A percentile compares a stretch with the other conserved stretches of the same genome.
These are phyloP conservation scores for Dipus sagitta DNA, from an alignment of 2,797 vertebrate genomes.

Conservation along the genomic window DNA sequence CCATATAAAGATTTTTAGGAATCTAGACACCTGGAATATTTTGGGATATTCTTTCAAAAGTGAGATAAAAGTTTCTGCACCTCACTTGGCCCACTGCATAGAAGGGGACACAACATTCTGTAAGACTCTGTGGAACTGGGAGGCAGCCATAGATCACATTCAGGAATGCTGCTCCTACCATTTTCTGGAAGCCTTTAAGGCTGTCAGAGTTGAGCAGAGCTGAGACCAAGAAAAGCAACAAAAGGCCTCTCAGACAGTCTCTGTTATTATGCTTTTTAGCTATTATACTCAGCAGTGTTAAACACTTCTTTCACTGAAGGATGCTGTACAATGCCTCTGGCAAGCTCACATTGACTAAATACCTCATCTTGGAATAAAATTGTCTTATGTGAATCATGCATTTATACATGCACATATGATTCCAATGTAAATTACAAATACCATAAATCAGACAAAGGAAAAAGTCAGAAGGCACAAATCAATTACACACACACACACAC, in stretches of 20 bases:
- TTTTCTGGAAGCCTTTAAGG: not conserved
- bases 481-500: not conserved
- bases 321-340: not conserved
- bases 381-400: not conserved
- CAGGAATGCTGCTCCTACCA: not conserved
- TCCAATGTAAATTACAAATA: not conserved
- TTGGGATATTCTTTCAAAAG: not conserved
- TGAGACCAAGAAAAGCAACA: constrained; percentile 6
- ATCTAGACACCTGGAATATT: not conserved
- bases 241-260: not conserved
- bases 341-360: not conserved
- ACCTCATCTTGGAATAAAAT: not conserved
- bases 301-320: not conserved
- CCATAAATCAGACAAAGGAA: not conserved
- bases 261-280: not conserved
- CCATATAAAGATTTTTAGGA: not conserved
- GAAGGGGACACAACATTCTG: not conserved
- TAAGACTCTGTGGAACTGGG: not conserved
- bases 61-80: not conserved
- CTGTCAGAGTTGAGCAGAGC: not conserved
- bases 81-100: not conserved
- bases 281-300: not conserved
- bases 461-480: not conserved
- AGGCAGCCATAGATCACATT: not conserved
- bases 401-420: not conserved